Conservation (phyloP, 2,113 vertebrate genomes). For the Cynoglossus semilaevis region DNA sequence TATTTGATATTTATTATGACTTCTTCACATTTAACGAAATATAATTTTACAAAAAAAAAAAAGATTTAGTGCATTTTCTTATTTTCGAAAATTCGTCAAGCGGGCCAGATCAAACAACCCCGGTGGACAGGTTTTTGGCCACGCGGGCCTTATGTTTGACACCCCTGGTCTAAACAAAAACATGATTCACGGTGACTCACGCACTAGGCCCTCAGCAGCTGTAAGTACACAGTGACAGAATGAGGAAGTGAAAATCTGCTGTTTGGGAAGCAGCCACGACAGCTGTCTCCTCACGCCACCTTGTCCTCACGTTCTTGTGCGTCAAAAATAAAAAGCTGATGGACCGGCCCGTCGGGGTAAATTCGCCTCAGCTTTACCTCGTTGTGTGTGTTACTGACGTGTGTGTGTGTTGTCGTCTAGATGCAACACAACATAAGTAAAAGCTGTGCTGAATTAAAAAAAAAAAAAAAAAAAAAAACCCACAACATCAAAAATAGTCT, state of each 20-base stretch:
- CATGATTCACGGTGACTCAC: no score
- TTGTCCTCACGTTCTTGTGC: not conserved
- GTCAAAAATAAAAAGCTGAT: not conserved
- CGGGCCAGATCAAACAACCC: no score
- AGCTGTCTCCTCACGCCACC: not conserved
- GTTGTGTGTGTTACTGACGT: not conserved
- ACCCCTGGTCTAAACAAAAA: no score
- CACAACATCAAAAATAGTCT: constrained; percentile 31
- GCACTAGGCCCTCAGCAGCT: not conserved
- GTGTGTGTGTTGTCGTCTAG: not conserved
- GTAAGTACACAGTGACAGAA: not conserved
- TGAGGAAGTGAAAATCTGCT: constrained; percentile 27
- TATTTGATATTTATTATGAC: no score
- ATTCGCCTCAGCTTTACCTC: not conserved
- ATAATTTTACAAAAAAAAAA: no score
- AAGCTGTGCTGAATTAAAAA: constrained; percentile 51
- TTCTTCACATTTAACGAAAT: no score
- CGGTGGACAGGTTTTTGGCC: no score
- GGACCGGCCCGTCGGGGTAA: not conserved
- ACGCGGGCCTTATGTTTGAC: no score
- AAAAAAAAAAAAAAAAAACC: constrained; percentile 11
- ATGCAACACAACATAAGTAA: constrained; percentile 22
- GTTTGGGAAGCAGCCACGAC: not conserved
- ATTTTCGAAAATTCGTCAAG: no score
- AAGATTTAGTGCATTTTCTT: no score